These are phyloP conservation scores for Bombus breviceps DNA, from an alignment of 1,140 invertebrate genomes.

Conservation along the genomic window DNA sequence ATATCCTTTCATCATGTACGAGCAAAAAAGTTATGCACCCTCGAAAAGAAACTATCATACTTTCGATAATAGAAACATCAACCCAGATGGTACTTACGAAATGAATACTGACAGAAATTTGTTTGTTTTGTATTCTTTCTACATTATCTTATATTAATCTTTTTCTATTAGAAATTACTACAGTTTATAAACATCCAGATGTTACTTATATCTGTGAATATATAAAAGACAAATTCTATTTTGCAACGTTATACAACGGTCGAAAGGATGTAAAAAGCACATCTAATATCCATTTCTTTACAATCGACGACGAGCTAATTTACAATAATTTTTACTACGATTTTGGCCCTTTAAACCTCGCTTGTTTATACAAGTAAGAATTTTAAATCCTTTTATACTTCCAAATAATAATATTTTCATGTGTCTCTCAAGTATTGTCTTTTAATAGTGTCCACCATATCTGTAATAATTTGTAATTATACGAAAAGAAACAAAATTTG, in stretches of 20 bases:
- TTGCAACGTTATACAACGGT: constrained; percentile 83
- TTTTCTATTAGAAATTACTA: constrained; percentile 6
- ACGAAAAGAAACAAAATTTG: neutral
- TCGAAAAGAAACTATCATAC: neutral
- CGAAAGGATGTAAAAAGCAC: constrained; percentile 82
- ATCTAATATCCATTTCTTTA: constrained; percentile 86
- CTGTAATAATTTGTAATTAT: neutral
- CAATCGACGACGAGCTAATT: constrained; percentile 87
- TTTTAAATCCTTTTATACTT: neutral
- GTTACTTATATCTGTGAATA: constrained; percentile 68
- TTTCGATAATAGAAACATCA: neutral
- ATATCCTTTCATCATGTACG: constrained; percentile 25
- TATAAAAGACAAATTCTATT: constrained; percentile 85
- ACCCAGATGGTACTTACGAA: constrained; percentile 16
- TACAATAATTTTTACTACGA: constrained; percentile 92
- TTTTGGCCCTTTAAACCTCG: constrained; percentile 92
- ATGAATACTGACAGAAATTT: neutral
- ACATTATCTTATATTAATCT: neutral
- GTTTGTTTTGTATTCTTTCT: neutral
- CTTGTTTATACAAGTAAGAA: constrained; percentile 86
- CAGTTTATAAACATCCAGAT: constrained; percentile 70
- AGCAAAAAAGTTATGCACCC: neutral
- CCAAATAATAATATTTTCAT: neutral
- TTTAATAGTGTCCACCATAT: neutral
- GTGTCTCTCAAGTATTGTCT: neutral